Percentiles rank a stretch among this genome's conserved stretches.
phyloP scores from a whole-genome alignment of 2,888 invertebrate genomes.

The Clunio marinus region DNA sequence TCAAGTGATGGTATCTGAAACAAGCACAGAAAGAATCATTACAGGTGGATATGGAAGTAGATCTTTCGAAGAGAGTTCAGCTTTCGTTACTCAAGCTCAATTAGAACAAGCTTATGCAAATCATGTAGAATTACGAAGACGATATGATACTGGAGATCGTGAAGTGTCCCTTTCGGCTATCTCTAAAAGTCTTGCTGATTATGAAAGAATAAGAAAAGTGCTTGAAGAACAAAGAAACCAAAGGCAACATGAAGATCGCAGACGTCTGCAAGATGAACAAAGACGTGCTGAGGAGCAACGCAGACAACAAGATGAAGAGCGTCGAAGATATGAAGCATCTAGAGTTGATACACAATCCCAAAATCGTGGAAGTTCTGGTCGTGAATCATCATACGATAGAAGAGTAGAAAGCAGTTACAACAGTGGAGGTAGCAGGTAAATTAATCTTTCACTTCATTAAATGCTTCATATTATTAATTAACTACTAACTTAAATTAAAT shows the following conservation, averaged over 20 bases:
- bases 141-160: background rate
- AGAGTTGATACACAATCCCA: background rate
- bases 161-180: background rate
- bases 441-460: too few species aligned
- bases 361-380: background rate
- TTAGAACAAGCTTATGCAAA: background rate
- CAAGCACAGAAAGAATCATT: conserved; percentile 52
- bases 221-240: conserved; percentile 24
- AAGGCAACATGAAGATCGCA: conserved; percentile 40
- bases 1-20: conserved; percentile 52
- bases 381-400: background rate
- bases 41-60: conserved; percentile 2
- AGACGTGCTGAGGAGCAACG: conserved; percentile 41
- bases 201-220: conserved; percentile 28
- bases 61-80: background rate
- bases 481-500: background rate
- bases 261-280: conserved; percentile 40
- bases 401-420: background rate
- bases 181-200: conserved; percentile 10
- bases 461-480: background rate
- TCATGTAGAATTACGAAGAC: background rate
- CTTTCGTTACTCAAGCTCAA: too few species aligned
- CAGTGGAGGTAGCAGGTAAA: conserved; percentile 18
- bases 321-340: background rate
- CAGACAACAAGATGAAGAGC: conserved; percentile 39